A percentile compares a stretch with the other conserved stretches of the same genome.
These are phyloP conservation scores for Stenopsyche tienmushanensis DNA, from an alignment of 1,140 invertebrate genomes.

Conservation along the genomic window DNA sequence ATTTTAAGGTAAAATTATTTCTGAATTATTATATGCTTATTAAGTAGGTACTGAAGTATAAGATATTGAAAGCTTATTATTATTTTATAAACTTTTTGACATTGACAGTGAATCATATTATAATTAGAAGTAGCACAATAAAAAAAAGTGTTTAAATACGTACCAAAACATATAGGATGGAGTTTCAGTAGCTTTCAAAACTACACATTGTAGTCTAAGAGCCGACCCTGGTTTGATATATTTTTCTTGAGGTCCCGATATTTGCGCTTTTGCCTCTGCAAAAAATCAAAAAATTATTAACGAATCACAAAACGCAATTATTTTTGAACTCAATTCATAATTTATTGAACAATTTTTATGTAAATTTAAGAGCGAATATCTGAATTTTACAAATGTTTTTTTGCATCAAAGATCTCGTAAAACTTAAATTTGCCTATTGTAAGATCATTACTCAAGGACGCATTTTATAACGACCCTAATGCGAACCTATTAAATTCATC, in stretches of 20 bases:
- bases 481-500: too few species aligned
- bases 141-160: not conserved
- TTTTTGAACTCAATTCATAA: not conserved
- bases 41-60: too few species aligned
- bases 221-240: slow-evolving; percentile 70
- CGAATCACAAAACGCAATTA: slow-evolving; percentile 9
- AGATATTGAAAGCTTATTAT: not conserved
- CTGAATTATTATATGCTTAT: too few species aligned
- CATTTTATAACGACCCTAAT: too few species aligned
- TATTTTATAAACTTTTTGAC: not conserved
- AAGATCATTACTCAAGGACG: too few species aligned
- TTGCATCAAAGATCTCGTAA: too few species aligned
- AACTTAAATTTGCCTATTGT: too few species aligned
- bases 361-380: too few species aligned
- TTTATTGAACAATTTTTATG: not conserved
- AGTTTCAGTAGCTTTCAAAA: slow-evolving; percentile 66
- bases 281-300: slow-evolving; percentile 57
- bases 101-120: not conserved
- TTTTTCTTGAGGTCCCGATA: slow-evolving; percentile 67
- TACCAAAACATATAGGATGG: slow-evolving; percentile 71
- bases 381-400: too few species aligned
- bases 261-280: slow-evolving; percentile 70
- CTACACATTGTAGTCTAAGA: slow-evolving; percentile 65
- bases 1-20: too few species aligned
- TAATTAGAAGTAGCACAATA: not conserved